Base-by-base conservation (phyloP, 2,888 invertebrate genomes). In the Synanthedon tipuliformis region DNA sequence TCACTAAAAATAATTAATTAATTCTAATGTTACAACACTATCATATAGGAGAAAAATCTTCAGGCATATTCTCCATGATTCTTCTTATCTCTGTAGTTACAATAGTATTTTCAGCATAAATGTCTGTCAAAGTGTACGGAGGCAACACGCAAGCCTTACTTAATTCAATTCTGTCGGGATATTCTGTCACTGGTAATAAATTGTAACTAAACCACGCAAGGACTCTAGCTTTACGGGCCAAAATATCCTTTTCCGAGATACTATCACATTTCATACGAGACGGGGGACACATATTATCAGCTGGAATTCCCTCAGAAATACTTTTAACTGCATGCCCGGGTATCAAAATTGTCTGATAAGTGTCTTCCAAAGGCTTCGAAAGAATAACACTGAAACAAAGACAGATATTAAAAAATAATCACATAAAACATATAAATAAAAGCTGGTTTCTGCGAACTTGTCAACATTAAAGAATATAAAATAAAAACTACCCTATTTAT, bases 101-200 rank as follows among this genome's bases (percentile, higher is more conserved):
- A 41, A 81, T 70, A 45, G 81, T 71, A 59, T 78, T 86, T 15
- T 78, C 76, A 13, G 84, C 75, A 64, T 78, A 80, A 55, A 86
- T 73, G 63, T 81, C 75, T 48, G 58, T 61, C 18, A 63, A 59
- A 56, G 57, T 66, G 50, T 84, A 86, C 1, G 86, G 85, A 27
- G 79, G 74, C 50, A 86, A 56, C 54, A 86, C 57, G 52, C 62
- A 65, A 1, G 75, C 75, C 72, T 72, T 74, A 3, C 79, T 79
- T 58, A 85, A 66, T 41, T 72, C 55, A 56, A 86, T 77, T 59
- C 70, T 78, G 45, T 77, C 72, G 41, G 68, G 73, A 13, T 61
- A 65, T 59, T 78, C 84, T 8, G 64, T 60, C 0, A 78, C 77
- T 41, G 80, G 72, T 50, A 86, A 56, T 50, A 78, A 61, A 58